A percentile compares a stretch with the other conserved stretches of the same genome.
phyloP scores from a whole-genome alignment of 2,113 vertebrate species.

The Elephas maximus region DNA sequence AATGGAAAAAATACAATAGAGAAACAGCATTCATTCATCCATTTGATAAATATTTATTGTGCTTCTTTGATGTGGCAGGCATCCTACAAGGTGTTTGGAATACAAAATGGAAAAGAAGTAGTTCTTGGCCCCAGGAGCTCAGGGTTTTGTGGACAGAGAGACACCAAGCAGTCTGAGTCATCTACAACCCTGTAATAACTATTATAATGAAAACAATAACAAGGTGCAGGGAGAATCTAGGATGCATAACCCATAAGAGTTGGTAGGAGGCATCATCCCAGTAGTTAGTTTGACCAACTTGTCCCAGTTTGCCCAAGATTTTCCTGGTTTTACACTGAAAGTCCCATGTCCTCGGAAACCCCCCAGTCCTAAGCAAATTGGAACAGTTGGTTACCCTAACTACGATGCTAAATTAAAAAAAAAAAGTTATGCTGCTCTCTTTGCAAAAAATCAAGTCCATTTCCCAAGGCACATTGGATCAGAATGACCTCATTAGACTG shows the following conservation, averaged over 20 bases:
- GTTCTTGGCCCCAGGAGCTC: constrained; percentile 37
- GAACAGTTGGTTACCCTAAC: neutral
- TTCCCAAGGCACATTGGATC: neutral
- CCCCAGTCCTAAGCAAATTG: neutral
- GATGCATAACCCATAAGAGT: neutral
- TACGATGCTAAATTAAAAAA: neutral
- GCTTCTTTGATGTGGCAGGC: constrained; percentile 36
- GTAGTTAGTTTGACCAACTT: neutral
- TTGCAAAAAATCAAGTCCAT: constrained; percentile 42
- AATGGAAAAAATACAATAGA: constrained; percentile 37
- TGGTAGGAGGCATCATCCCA: neutral
- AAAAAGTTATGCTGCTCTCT: neutral
- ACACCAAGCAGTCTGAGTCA: constrained; percentile 41
- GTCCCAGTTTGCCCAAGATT: neutral
- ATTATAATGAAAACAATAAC: constrained; percentile 10
- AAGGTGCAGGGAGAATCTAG: neutral
- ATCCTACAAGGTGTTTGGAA: constrained; percentile 2
- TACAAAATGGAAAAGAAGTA: constrained; percentile 27
- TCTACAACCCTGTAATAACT: constrained; percentile 30
- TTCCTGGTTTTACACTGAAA: neutral
- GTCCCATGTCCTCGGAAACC: neutral
- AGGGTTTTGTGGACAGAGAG: constrained; percentile 13
- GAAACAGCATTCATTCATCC: constrained; percentile 11
- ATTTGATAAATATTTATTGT: constrained; percentile 37
- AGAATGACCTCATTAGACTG: constrained; percentile 48